A percentile compares a stretch with the other conserved stretches of the same genome.
Conservation (phyloP, 2,888 invertebrate species). For the Lagria hirta region DNA sequence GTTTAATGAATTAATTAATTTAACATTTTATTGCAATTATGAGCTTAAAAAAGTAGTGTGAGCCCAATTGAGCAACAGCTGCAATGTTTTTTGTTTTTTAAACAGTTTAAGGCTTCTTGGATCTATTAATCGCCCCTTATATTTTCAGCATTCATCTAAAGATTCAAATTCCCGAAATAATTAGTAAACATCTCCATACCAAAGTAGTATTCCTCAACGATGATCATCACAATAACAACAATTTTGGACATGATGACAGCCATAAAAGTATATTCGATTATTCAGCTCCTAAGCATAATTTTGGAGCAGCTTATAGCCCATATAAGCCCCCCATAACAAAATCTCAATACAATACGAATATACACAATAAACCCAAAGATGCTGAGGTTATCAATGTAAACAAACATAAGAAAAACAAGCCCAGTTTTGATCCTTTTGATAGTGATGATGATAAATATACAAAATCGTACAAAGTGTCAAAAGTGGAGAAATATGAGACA, state of each 20-base stretch:
- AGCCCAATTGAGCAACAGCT: no score
- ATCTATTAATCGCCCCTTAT: no score
- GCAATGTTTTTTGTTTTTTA: no score
- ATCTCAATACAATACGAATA: conserved; percentile 2
- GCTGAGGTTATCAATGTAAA: no score
- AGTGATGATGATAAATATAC: neutral
- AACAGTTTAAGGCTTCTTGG: neutral
- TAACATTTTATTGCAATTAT: no score
- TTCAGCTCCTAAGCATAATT: no score
- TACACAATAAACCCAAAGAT: conserved; percentile 5
- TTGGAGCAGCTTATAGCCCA: no score
- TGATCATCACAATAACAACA: conserved; percentile 2
- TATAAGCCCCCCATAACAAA: no score
- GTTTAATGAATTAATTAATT: no score
- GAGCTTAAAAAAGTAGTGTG: no score
- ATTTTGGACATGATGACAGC: conserved; percentile 2
- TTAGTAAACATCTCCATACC: conserved; percentile 26
- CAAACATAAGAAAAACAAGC: neutral
- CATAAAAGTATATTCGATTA: no score
- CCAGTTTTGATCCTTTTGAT: no score
- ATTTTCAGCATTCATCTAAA: conserved; percentile 40
- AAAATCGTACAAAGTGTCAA: conserved; percentile 7
- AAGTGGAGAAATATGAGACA: conserved; percentile 13
- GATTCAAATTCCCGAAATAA: conserved; percentile 35
- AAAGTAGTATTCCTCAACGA: conserved; percentile 1